Conservation (phyloP, 1,140 invertebrate species). For the Tetramorium simillimum region DNA sequence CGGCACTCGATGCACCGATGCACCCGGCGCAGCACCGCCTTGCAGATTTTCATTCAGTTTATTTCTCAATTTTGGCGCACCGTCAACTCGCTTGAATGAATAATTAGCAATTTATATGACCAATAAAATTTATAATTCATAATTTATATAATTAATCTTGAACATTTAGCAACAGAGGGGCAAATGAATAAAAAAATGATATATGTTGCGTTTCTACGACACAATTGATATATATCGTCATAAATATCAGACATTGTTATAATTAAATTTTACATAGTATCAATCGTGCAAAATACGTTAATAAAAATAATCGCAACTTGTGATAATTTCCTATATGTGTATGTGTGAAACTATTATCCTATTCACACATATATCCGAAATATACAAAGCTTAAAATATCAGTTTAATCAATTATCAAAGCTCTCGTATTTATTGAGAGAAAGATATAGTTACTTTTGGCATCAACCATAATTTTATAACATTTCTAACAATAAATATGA, state of each 20-base stretch:
- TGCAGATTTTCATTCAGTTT: slow-evolving; percentile 18
- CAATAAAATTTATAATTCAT: too few relatives aligned
- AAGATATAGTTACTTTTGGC: too few relatives aligned
- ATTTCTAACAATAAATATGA: too few relatives aligned
- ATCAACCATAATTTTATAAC: too few relatives aligned
- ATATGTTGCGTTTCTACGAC: not conserved
- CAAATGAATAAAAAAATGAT: not conserved
- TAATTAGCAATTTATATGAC: not conserved
- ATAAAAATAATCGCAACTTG: not conserved
- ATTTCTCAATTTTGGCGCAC: not conserved
- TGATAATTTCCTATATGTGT: not conserved
- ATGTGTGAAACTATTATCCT: too few relatives aligned
- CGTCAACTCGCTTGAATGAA: not conserved
- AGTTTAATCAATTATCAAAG: not conserved
- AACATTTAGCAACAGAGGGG: not conserved
- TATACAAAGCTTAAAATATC: not conserved
- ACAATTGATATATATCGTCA: not conserved
- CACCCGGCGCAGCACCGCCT: not conserved
- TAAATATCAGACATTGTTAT: not conserved
- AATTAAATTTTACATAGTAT: not conserved
- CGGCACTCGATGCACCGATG: slow-evolving; percentile 39
- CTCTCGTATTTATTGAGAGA: too few relatives aligned
- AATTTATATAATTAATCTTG: not conserved
- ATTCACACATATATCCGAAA: not conserved
- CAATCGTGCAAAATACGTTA: not conserved